A percentile compares a stretch with the other conserved stretches of the same genome.
phyloP scores from a whole-genome alignment of 2,797 vertebrate genomes.

The Tauraco hartlaubi region DNA sequence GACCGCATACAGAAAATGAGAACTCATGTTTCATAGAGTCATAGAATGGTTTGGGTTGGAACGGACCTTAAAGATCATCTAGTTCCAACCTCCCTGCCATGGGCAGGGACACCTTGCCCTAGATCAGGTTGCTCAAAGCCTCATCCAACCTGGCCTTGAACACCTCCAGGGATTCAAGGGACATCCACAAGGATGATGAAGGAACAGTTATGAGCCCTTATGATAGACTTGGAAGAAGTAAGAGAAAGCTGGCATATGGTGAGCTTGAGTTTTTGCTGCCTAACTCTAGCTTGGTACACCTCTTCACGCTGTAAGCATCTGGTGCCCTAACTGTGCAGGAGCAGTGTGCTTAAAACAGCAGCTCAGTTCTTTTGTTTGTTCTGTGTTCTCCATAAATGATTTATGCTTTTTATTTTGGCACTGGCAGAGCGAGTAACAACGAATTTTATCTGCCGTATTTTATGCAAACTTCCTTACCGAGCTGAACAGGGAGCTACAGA shows the following conservation, averaged over 20 bases:
- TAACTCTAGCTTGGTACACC: not conserved
- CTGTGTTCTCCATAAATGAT: not conserved
- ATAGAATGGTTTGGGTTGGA: too few species aligned
- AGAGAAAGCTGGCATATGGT: not conserved
- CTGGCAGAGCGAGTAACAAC: not conserved
- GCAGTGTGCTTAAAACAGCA: not conserved
- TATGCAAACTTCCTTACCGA: fast-evolving
- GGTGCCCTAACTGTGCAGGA: not conserved
- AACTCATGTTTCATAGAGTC: too few species aligned
- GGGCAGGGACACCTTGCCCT: too few species aligned
- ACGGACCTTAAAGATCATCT: too few species aligned
- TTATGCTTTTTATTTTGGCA: not conserved
- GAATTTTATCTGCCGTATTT: not conserved
- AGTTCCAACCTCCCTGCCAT: too few species aligned
- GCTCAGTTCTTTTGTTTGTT: not conserved
- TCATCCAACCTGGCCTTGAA: too few species aligned
- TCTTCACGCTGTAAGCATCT: not conserved
- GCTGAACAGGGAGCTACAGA: fast-evolving
- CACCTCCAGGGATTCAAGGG: too few species aligned
- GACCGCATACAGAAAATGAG: not conserved
- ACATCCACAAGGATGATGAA: not conserved
- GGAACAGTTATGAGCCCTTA: not conserved
- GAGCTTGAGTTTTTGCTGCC: not conserved
- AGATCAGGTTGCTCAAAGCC: too few species aligned
- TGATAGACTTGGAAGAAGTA: fast-evolving